These are phyloP conservation scores for Nyctibius grandis DNA, from an alignment of 2,797 vertebrate genomes.

Conservation along the genomic window DNA sequence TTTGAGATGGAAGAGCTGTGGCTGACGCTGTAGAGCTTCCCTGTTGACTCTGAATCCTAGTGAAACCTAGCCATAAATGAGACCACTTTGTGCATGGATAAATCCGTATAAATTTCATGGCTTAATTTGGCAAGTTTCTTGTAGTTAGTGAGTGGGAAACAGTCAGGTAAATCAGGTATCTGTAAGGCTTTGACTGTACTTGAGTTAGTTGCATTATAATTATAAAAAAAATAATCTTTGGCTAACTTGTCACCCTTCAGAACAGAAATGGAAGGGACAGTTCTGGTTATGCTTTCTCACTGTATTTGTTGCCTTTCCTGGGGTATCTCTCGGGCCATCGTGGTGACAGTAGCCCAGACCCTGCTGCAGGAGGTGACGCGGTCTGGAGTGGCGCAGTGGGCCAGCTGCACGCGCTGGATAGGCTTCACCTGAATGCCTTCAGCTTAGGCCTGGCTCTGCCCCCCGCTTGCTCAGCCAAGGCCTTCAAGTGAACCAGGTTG, in stretches of 20 bases:
- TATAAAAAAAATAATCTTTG: not conserved
- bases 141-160: not conserved
- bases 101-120: not conserved
- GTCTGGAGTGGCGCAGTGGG: not conserved
- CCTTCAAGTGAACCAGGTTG: not conserved
- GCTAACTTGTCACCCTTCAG: not conserved
- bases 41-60: not conserved
- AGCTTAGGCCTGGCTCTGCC: not conserved
- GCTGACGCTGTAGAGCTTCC: not conserved
- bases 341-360: not conserved
- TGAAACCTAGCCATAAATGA: not conserved
- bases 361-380: not conserved
- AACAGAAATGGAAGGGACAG: not conserved
- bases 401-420: not conserved
- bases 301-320: not conserved
- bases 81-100: not conserved
- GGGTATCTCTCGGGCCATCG: rapidly evolving
- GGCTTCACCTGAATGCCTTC: not conserved
- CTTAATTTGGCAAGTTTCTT: not conserved
- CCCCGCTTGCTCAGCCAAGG: not conserved
- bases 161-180: not conserved
- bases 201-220: not conserved
- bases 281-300: not conserved
- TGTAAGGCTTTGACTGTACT: not conserved
- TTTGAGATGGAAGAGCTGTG: not conserved